Evolutionary conservation across 2,888 invertebrate genomes (phyloP).

Genomic region (Fragum sueziense): DNA sequence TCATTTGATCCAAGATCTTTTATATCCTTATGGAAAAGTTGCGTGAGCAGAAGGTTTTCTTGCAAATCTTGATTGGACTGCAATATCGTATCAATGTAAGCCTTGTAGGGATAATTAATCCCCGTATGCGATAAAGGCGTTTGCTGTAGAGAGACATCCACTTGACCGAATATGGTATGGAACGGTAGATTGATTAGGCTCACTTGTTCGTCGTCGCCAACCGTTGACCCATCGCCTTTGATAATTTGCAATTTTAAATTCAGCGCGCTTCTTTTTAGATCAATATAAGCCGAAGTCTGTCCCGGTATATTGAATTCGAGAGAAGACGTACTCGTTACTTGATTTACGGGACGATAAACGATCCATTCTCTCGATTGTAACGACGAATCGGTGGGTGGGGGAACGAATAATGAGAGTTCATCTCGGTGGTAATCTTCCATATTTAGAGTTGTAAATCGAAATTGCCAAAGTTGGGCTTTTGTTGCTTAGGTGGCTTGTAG

Average conservation of each 20-base stretch:
- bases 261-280: slow-evolving; percentile 41
- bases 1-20: slow-evolving; percentile 28
- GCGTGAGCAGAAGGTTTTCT: slow-evolving; percentile 7
- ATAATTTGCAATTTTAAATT: slow-evolving; percentile 34
- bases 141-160: slow-evolving; percentile 44
- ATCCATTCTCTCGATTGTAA: slow-evolving; percentile 36
- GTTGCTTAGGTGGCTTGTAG: background rate
- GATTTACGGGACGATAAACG: slow-evolving; percentile 39
- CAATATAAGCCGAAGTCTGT: slow-evolving; percentile 43
- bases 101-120: slow-evolving; percentile 57
- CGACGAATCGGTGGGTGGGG: slow-evolving; percentile 26
- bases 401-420: slow-evolving; percentile 31
- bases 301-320: slow-evolving; percentile 46
- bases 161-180: slow-evolving; percentile 44
- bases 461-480: background rate
- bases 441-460: background rate
- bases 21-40: slow-evolving; percentile 46
- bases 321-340: slow-evolving; percentile 23
- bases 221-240: background rate
- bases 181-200: slow-evolving; percentile 30
- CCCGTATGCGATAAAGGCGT: slow-evolving; percentile 31
- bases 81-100: slow-evolving; percentile 55
- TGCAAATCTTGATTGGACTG: slow-evolving; percentile 22
- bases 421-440: slow-evolving; percentile 23
- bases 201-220: background rate